phyloP scores from a whole-genome alignment of 2,888 invertebrate genomes.

The Desoria tigrina region DNA sequence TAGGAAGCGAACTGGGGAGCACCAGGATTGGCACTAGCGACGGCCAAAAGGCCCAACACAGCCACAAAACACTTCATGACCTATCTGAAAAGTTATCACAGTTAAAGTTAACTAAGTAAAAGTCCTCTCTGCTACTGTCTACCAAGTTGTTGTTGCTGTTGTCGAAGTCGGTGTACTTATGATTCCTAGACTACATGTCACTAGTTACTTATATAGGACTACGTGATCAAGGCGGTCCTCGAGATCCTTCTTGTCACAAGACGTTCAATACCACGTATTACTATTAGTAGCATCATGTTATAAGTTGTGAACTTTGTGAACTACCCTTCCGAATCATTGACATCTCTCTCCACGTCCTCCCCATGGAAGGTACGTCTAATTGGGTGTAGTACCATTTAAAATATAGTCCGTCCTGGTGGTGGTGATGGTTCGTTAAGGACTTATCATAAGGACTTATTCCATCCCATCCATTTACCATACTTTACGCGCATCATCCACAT shows the following conservation, averaged over 20 bases:
- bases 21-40: slow-evolving; percentile 41
- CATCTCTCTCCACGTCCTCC: neutral
- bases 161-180: neutral
- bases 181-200: neutral
- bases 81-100: slow-evolving; percentile 17
- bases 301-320: slow-evolving; percentile 1
- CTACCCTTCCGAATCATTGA: slow-evolving; percentile 6
- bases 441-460: no score
- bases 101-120: neutral
- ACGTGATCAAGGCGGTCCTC: slow-evolving; percentile 4
- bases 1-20: slow-evolving; percentile 55
- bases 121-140: neutral
- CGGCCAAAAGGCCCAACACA: slow-evolving; percentile 50
- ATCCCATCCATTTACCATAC: no score
- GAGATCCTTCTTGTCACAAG: no score
- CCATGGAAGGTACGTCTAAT: no score
- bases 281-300: neutral
- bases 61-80: slow-evolving; percentile 46
- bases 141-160: neutral
- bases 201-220: slow-evolving; percentile 15
- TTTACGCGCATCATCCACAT: neutral
- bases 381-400: neutral
- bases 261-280: no score
- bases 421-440: no score
- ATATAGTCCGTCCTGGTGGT: no score